A percentile compares a stretch with the other conserved stretches of the same genome.
Conservation (phyloP, 2,797 vertebrate species). For the Morelia viridis region DNA sequence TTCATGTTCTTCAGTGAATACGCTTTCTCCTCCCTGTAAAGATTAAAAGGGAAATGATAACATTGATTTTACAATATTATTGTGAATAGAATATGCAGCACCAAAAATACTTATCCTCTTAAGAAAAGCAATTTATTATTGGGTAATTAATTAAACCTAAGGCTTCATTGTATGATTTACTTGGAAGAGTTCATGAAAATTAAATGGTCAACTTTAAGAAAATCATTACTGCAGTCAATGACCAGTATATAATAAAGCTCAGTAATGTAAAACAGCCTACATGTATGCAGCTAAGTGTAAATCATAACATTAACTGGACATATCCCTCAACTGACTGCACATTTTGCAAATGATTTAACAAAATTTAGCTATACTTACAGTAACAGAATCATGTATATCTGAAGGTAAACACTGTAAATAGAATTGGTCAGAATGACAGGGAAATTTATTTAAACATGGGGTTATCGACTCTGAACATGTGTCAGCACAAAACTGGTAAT, state of each 20-base stretch:
- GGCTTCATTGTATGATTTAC: neutral
- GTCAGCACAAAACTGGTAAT: neutral
- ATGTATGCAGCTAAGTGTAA: neutral
- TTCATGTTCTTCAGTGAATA: slow-evolving; percentile 55
- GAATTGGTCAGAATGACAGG: neutral
- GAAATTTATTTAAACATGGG: neutral
- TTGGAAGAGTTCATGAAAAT: neutral
- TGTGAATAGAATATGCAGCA: neutral
- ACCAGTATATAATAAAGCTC: neutral
- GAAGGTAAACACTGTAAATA: neutral
- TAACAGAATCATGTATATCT: neutral
- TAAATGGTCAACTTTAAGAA: neutral
- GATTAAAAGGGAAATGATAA: neutral
- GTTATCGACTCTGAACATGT: neutral
- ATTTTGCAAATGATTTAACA: neutral
- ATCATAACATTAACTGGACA: neutral
- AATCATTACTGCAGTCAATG: neutral
- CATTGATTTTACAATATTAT: neutral
- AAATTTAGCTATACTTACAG: neutral
- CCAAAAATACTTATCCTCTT: neutral
- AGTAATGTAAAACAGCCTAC: neutral
- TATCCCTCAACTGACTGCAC: neutral
- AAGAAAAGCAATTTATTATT: neutral
- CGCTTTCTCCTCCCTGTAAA: slow-evolving; percentile 66
- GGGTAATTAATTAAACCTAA: too few species aligned